Conservation (phyloP, 2,113 vertebrate species). For the Hippolais icterina region DNA sequence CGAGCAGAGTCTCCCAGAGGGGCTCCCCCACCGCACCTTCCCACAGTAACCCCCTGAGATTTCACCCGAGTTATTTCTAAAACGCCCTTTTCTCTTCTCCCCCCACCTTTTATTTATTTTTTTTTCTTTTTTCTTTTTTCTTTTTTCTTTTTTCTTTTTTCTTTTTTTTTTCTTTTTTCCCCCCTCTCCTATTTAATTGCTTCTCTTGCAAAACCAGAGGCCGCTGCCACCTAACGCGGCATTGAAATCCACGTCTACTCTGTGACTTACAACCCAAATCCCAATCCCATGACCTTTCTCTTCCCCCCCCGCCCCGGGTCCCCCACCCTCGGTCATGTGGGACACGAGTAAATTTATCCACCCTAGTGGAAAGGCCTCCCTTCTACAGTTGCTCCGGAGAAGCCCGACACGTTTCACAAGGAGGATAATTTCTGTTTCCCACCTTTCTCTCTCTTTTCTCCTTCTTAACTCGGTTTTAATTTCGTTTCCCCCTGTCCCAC, state of each 20-base stretch:
- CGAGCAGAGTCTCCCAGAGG: neutral
- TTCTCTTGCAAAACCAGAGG: neutral
- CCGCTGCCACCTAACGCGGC: constrained; percentile 21
- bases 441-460: neutral
- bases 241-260: constrained; percentile 32
- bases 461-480: neutral
- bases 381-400: neutral
- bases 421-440: neutral
- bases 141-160: too few species aligned
- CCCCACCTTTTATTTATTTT: accelerated
- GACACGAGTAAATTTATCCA: constrained; percentile 43
- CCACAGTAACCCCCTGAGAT: neutral
- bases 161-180: neutral
- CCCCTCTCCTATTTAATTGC: neutral
- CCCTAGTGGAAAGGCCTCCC: constrained; percentile 38
- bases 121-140: neutral
- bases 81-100: neutral
- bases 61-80: neutral
- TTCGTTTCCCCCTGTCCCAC: neutral
- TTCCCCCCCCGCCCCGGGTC: neutral
- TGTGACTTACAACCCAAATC: constrained; percentile 53
- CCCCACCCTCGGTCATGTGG: constrained; percentile 36
- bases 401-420: neutral
- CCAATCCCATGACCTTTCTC: constrained; percentile 56
- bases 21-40: neutral